phyloP scores from a whole-genome alignment of 2,888 invertebrate species.

The Rhodophaea formosa region DNA sequence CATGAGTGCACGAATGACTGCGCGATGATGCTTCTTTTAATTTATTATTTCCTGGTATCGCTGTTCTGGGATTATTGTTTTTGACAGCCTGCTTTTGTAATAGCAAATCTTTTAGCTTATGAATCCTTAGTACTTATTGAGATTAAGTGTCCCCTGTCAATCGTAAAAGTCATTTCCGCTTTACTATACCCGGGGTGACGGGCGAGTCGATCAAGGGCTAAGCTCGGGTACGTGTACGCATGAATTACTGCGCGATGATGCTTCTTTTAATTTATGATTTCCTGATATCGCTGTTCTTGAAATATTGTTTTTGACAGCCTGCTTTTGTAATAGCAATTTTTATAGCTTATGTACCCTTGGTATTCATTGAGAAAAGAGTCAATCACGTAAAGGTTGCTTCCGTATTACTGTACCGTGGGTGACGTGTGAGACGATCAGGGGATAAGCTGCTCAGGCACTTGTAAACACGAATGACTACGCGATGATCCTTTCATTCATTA shows the following conservation, averaged over 20 bases:
- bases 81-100: no score
- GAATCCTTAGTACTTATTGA: no score
- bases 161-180: no score
- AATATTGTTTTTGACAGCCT: no score
- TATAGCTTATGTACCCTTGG: no score
- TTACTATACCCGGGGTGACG: no score
- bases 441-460: conserved; percentile 1
- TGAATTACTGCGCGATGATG: neutral
- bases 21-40: neutral
- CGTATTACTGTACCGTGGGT: conserved; percentile 1
- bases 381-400: conserved; percentile 13
- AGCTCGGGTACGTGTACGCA: conserved; percentile 1
- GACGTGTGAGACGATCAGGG: neutral
- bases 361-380: no score
- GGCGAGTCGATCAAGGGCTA: conserved; percentile 13
- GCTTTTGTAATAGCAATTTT: no score
- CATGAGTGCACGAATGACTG: neutral
- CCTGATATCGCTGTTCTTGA: neutral
- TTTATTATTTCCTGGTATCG: conserved; percentile 3
- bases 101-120: no score
- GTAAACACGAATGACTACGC: neutral
- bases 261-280: neutral
- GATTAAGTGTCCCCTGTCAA: no score
- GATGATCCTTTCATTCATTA: neutral
- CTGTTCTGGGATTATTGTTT: neutral